phyloP scores from a whole-genome alignment of 2,888 invertebrate species.

The Idaea aversata region DNA sequence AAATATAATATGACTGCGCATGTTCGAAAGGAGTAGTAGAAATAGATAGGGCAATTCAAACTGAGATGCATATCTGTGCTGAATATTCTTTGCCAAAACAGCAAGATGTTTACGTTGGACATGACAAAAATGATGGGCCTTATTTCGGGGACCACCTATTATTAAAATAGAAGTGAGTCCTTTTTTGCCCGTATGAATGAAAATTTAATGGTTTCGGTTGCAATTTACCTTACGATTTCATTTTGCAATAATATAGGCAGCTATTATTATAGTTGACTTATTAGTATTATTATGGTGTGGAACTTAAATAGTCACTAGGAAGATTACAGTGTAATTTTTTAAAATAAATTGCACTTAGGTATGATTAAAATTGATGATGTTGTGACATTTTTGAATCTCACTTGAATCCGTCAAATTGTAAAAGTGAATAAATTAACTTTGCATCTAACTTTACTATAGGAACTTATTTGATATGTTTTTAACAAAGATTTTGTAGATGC shows the following conservation, averaged over 20 bases:
- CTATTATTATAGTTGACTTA: neutral
- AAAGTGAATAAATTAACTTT: too few species aligned
- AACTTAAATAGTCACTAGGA: neutral
- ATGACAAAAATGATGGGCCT: conserved; percentile 66
- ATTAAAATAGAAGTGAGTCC: conserved; percentile 53
- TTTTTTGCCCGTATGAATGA: conserved; percentile 65
- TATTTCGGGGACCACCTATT: conserved; percentile 55
- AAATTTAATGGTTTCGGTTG: conserved; percentile 53
- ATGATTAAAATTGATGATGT: neutral
- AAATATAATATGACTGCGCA: too few species aligned
- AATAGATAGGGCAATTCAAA: neutral
- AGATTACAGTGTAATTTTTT: neutral
- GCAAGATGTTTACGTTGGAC: conserved; percentile 66
- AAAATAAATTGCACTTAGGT: neutral
- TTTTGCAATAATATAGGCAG: conserved; percentile 36
- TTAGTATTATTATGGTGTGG: conserved; percentile 22
- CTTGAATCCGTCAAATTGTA: neutral
- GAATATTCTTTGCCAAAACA: conserved; percentile 48
- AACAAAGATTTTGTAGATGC: too few species aligned
- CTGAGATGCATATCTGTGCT: conserved; percentile 7
- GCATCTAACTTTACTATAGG: too few species aligned
- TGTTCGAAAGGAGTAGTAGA: too few species aligned
- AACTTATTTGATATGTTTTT: too few species aligned
- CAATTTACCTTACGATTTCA: conserved; percentile 50
- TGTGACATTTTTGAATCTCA: neutral